A percentile compares a stretch with the other conserved stretches of the same genome.
These are phyloP conservation scores for Halesus radiatus DNA, from an alignment of 1,140 invertebrate species.

Conservation along the genomic window DNA sequence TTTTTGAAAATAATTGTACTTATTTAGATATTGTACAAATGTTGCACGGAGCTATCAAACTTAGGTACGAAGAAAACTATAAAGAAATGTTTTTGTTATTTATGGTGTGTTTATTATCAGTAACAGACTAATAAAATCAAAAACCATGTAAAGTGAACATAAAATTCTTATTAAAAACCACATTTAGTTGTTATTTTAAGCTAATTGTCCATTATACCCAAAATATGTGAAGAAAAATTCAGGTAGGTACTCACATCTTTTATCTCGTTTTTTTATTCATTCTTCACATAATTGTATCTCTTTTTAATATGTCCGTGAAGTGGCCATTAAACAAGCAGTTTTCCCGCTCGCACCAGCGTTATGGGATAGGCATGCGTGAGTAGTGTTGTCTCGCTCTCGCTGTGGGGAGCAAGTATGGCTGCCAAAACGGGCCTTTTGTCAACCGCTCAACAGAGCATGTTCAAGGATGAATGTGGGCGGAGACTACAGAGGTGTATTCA, in stretches of 20 bases:
- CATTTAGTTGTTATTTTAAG: too few relatives aligned
- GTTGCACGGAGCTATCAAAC: too few relatives aligned
- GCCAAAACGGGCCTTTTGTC: conserved; percentile 48
- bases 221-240: too few relatives aligned
- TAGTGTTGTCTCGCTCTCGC: conserved; percentile 40
- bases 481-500: conserved; percentile 44
- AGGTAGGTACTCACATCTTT: not conserved
- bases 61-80: too few relatives aligned
- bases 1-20: too few relatives aligned
- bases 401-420: conserved; percentile 50
- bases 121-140: too few relatives aligned
- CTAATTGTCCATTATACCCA: too few relatives aligned
- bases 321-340: conserved; percentile 34
- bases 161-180: too few relatives aligned
- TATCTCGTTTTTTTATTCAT: conserved; percentile 41
- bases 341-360: conserved; percentile 39
- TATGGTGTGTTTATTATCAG: too few relatives aligned
- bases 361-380: not conserved
- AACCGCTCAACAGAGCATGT: conserved; percentile 46
- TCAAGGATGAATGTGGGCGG: conserved; percentile 55
- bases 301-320: conserved; percentile 41
- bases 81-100: too few relatives aligned
- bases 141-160: too few relatives aligned
- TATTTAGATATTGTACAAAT: too few relatives aligned
- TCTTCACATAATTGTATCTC: conserved; percentile 40